Conservation (phyloP, 1,140 invertebrate species). For the Lasioglossum albipes region DNA sequence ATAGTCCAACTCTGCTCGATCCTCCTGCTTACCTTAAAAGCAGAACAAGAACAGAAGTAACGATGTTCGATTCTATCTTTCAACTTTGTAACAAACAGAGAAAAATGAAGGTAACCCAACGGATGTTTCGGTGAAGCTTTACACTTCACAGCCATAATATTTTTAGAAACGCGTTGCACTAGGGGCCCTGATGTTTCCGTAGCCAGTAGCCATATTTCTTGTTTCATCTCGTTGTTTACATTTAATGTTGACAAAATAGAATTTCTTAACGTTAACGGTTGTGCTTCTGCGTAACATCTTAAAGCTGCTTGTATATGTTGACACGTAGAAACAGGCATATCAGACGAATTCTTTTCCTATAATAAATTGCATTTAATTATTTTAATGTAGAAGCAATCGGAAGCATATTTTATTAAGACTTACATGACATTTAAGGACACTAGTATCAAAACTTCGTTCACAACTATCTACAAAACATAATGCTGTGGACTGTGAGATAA, state of each 20-base stretch:
- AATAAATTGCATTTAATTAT: conserved; percentile 33
- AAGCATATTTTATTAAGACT: conserved; percentile 48
- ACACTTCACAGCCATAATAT: conserved; percentile 89
- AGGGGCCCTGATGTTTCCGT: conserved; percentile 85
- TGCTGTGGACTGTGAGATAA: conserved; percentile 80
- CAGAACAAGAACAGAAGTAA: conserved; percentile 84
- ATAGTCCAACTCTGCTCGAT: background rate
- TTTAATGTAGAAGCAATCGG: background rate
- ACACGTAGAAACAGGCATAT: conserved; percentile 79
- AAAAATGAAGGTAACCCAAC: conserved; percentile 88
- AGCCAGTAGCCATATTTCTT: conserved; percentile 84
- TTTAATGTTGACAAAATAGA: conserved; percentile 84
- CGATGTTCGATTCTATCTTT: conserved; percentile 82
- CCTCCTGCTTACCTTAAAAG: conserved; percentile 80
- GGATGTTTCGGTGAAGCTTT: conserved; percentile 86
- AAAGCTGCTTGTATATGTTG: conserved; percentile 86
- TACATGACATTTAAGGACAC: conserved; percentile 82
- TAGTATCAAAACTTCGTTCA: conserved; percentile 81
- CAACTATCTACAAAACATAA: conserved; percentile 86
- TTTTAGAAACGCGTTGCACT: conserved; percentile 89
- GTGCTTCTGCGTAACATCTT: conserved; percentile 84
- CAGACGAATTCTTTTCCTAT: conserved; percentile 73
- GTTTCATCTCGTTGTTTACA: conserved; percentile 84
- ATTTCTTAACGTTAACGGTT: conserved; percentile 84
- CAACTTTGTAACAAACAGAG: conserved; percentile 82